Evolutionary conservation across 2,888 invertebrate genomes (phyloP).

Genomic region (Troilus luridus): DNA sequence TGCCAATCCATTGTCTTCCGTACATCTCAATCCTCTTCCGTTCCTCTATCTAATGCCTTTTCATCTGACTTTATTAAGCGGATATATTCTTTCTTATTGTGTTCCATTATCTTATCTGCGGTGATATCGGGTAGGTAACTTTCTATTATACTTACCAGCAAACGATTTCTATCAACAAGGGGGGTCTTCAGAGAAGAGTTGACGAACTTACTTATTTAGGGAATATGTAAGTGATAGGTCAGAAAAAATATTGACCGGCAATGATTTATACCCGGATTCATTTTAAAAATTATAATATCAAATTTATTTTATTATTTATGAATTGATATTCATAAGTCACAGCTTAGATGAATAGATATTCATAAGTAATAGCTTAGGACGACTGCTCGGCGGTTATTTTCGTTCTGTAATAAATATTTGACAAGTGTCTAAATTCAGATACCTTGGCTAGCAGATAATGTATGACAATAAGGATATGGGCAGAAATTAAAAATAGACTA

Average conservation of each 20-base stretch:
- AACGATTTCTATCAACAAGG: background rate
- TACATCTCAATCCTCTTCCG: background rate
- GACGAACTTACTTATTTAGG: background rate
- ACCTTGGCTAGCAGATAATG: too few relatives aligned
- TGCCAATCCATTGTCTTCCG: slow-evolving; percentile 43
- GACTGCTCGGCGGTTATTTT: too few relatives aligned
- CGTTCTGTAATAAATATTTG: too few relatives aligned
- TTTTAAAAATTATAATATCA: too few relatives aligned
- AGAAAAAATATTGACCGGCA: background rate
- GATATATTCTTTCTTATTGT: slow-evolving; percentile 9
- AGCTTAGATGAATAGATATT: too few relatives aligned
- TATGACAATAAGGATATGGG: too few relatives aligned
- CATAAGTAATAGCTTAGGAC: too few relatives aligned
- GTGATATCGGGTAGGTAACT: background rate
- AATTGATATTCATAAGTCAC: too few relatives aligned
- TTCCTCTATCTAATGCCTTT: slow-evolving; percentile 7
- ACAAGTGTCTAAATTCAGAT: too few relatives aligned
- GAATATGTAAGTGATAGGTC: background rate
- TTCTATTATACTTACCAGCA: background rate
- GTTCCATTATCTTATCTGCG: background rate
- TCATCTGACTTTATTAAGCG: slow-evolving; percentile 32
- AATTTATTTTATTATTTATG: too few relatives aligned
- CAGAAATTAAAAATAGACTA: too few relatives aligned
- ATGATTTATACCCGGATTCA: too few relatives aligned
- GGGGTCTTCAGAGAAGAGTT: background rate